Percentiles rank a stretch among this genome's conserved stretches.
Evolutionary conservation across 1,140 invertebrate genomes (phyloP).

Genomic region (Sitophilus oryzae): DNA sequence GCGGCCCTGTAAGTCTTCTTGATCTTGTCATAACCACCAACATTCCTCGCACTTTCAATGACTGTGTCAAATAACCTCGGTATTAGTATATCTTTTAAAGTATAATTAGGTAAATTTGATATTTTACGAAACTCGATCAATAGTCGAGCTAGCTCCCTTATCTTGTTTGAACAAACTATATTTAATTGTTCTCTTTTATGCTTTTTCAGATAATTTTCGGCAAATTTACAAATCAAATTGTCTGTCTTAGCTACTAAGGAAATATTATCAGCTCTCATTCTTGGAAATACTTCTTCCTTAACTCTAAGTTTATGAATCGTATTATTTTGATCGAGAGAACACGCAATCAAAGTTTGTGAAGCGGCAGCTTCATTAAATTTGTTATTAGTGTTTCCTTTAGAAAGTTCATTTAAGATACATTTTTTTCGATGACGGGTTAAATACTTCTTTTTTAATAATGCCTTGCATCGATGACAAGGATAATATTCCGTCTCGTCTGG

Average conservation of each 20-base stretch:
- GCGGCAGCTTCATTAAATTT: constrained; percentile 7
- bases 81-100: constrained; percentile 15
- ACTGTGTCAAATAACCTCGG: constrained; percentile 12
- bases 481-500: constrained; percentile 18
- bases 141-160: constrained; percentile 24
- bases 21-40: constrained; percentile 20
- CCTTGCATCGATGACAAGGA: constrained; percentile 21
- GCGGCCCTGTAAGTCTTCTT: constrained; percentile 14
- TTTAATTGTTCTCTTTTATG: constrained; percentile 28
- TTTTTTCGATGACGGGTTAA: constrained; percentile 19
- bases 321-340: constrained; percentile 11
- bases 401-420: constrained; percentile 13
- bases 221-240: constrained; percentile 23
- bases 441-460: constrained; percentile 22
- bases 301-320: constrained; percentile 16
- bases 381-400: not conserved
- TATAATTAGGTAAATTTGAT: constrained; percentile 3
- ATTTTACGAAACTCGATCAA: constrained; percentile 17
- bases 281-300: constrained; percentile 29
- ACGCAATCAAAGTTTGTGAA: constrained; percentile 27
- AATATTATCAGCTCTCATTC: constrained; percentile 27
- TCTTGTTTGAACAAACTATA: constrained; percentile 24
- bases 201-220: constrained; percentile 29
- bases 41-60: constrained; percentile 6
- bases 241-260: constrained; percentile 26